Evolutionary conservation across 1,140 invertebrate genomes (phyloP).

Genomic region (Glomeris maerens): DNA sequence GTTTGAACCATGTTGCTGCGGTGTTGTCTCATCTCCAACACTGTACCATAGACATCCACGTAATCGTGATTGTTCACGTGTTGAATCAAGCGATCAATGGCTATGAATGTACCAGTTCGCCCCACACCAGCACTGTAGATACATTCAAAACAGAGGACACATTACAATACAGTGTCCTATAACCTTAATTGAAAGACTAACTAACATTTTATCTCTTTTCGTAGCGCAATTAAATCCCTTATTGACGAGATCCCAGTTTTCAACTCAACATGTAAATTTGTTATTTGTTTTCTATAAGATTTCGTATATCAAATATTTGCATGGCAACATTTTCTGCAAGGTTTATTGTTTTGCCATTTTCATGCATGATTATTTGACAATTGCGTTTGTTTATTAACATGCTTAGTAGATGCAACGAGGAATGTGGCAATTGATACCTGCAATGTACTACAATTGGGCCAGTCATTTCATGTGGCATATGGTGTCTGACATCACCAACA

Average conservation of each 20-base stretch:
- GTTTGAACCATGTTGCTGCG: slow-evolving; percentile 11
- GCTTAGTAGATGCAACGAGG: not conserved
- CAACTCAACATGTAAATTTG: slow-evolving; percentile 1
- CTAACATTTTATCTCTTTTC: too few species aligned
- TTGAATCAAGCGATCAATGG: slow-evolving; percentile 24
- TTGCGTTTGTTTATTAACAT: not conserved
- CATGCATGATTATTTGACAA: not conserved
- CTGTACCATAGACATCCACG: slow-evolving; percentile 6
- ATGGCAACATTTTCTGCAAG: not conserved
- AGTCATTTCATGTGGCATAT: slow-evolving; percentile 19
- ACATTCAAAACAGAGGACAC: too few species aligned
- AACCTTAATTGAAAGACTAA: too few species aligned
- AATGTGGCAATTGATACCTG: slow-evolving; percentile 23
- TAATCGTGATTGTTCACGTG: slow-evolving; percentile 1
- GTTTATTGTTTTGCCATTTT: not conserved
- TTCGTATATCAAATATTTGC: not conserved
- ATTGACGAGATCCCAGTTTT: not conserved
- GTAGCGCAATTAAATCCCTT: too few species aligned
- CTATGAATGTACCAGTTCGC: slow-evolving; percentile 28
- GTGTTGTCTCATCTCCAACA: slow-evolving; percentile 6
- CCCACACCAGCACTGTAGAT: slow-evolving; percentile 30
- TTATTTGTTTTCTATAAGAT: not conserved
- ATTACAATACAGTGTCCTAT: too few species aligned
- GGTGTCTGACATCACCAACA: slow-evolving; percentile 24
- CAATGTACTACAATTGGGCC: slow-evolving; percentile 31